Evolutionary conservation across 2,113 vertebrate species (phyloP).

Genomic region (Hypanus sabinus): DNA sequence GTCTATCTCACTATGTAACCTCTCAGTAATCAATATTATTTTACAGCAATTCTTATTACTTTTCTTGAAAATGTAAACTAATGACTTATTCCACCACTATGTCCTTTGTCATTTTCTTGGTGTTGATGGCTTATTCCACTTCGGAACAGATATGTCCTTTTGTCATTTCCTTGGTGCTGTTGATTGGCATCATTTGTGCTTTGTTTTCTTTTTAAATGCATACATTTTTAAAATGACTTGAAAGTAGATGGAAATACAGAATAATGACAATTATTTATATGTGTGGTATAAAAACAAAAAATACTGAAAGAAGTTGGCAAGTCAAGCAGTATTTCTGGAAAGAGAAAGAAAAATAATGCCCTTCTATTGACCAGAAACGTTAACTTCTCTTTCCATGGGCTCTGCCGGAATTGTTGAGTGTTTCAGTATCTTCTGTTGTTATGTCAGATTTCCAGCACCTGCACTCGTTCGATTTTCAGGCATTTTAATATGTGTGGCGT

Average conservation of each 20-base stretch:
- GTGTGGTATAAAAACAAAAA: no score
- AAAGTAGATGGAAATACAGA: neutral
- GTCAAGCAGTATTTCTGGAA: no score
- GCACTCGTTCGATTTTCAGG: neutral
- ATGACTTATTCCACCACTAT: neutral
- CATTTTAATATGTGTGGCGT: neutral
- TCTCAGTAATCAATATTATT: neutral
- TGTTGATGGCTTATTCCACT: neutral
- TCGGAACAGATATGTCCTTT: neutral
- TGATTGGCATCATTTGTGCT: neutral
- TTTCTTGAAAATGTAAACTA: neutral
- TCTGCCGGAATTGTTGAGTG: no score
- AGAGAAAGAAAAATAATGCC: no score
- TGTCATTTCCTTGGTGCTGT: neutral
- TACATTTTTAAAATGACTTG: neutral
- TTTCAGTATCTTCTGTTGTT: no score
- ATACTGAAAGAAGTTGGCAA: no score
- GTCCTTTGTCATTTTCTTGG: neutral
- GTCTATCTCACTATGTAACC: constrained; percentile 3
- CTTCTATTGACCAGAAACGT: no score
- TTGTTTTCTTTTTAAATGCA: neutral
- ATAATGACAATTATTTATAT: neutral
- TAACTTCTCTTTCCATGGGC: no score
- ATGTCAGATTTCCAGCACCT: no score
- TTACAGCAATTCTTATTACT: neutral